Evolutionary conservation across 2,888 invertebrate species (phyloP), one percentile per base, ranked within the genome.

Genomic region (Drosophila emarginata): DNA sequence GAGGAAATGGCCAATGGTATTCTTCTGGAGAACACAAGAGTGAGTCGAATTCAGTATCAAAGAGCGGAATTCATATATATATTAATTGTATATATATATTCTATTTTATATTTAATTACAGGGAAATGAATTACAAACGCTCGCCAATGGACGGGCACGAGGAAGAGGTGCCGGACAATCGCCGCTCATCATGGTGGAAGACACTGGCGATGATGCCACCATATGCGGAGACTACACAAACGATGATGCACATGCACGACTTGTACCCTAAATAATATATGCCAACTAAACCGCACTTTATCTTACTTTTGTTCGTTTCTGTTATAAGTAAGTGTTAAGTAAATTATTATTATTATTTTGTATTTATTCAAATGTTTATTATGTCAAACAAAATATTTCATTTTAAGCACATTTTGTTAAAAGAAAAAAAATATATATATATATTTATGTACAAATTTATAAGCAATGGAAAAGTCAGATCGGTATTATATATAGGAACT

Each of bases 191-290:
- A 18, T 89, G 78, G 76, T 90, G 79, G 78, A 72, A 65, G 78
- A 80, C 66, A 53, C 78, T 74, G 64, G 79, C 76, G 76, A 85
- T 78, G 79, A 88, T 78, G 67, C 80, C 83, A 21, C 78, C 79
- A 45, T 80, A 72, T 59, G 78, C 76, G 76, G 89, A 89, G 64
- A 81, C 80, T 82, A 77, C 78, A 72, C 78, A 72, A 52, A 67
- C 74, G 85, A 90, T 84, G 89, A 90, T 87, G 89, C 87, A 70
- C 77, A 87, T 82, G 76, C 83, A 67, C 81, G 88, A 72, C 85
- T 91, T 81, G 90, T 91, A 61, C 79, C 90, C 67, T 91, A 86
- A 82, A 77, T 83, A 72, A 18, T 36, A 18, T 9, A 9, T 9
- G 2, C 11, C 26, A 26, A 32, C 11, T 32, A 9, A 32, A n/a